Conservation (phyloP, 2,888 invertebrate genomes). For the Bruchidius siliquastri region DNA sequence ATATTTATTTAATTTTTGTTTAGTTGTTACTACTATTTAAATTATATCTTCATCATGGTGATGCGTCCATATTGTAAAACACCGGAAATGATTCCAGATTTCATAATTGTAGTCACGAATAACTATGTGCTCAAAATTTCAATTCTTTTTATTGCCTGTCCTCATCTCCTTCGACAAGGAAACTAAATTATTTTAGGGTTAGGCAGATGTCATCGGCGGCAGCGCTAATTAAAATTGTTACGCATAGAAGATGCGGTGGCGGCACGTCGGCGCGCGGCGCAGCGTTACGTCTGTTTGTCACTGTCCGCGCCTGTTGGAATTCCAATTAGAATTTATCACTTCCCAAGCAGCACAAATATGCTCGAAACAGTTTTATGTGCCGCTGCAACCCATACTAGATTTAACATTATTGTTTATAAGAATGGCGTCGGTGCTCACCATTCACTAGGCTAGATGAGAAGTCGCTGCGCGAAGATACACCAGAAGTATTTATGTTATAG, state of each 20-base stretch:
- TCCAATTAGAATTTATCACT: slow-evolving; percentile 49
- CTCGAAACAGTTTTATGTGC: neutral
- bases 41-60: no score
- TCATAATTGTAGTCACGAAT: no score
- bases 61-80: no score
- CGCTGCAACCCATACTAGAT: neutral
- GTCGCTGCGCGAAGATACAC: no score
- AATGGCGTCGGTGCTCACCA: no score
- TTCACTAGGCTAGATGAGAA: no score
- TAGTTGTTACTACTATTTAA: no score
- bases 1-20: no score
- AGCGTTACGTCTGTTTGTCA: neutral
- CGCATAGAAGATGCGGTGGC: slow-evolving; percentile 38
- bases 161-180: slow-evolving; percentile 8
- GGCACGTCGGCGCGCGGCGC: neutral
- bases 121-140: slow-evolving; percentile 9
- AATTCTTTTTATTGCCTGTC: slow-evolving; percentile 19
- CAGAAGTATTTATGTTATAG: no score
- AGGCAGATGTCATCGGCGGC: slow-evolving; percentile 38
- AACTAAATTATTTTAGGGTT: slow-evolving; percentile 25
- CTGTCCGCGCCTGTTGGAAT: slow-evolving; percentile 37
- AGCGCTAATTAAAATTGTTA: slow-evolving; percentile 45
- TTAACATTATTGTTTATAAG: no score
- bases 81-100: no score
- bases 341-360: slow-evolving; percentile 41